Evolutionary conservation across 2,113 vertebrate genomes (phyloP).

Genomic region (Pseudorhombus dupliciocellatus): DNA sequence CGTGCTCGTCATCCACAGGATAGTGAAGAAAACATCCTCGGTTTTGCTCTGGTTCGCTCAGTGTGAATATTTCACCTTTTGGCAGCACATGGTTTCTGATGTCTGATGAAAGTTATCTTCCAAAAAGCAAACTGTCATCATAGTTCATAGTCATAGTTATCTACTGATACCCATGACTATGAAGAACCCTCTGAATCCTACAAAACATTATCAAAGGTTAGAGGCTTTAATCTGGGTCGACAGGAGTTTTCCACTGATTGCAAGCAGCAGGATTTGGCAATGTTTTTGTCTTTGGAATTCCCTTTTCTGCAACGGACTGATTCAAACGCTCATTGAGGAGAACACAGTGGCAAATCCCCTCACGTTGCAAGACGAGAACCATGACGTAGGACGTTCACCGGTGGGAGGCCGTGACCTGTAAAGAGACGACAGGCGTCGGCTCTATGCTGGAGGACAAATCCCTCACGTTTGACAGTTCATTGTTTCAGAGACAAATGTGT

Average conservation of each 20-base stretch:
- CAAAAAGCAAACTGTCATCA: too few species aligned
- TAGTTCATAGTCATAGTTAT: too few species aligned
- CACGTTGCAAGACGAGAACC: conserved; percentile 4
- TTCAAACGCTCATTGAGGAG: conserved; percentile 31
- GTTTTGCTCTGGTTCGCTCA: not conserved
- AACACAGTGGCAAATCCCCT: conserved; percentile 47
- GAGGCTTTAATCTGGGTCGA: conserved; percentile 72
- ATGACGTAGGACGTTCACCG: not conserved
- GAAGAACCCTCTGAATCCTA: not conserved
- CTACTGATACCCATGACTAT: too few species aligned
- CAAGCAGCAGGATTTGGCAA: conserved; percentile 64
- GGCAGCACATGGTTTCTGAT: not conserved
- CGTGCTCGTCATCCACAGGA: not conserved
- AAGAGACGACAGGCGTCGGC: not conserved
- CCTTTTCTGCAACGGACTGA: conserved; percentile 45
- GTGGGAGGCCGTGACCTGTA: not conserved
- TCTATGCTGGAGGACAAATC: not conserved
- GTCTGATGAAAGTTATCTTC: too few species aligned
- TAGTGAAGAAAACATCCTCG: not conserved
- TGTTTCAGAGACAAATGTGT: not conserved
- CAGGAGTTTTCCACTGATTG: conserved; percentile 64
- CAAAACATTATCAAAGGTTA: conserved; percentile 33
- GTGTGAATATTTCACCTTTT: not conserved
- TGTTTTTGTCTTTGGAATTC: conserved; percentile 60
- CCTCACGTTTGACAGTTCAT: not conserved